These are phyloP conservation scores for Eupsilia transversa DNA, from an alignment of 2,888 invertebrate genomes.

Conservation along the genomic window DNA sequence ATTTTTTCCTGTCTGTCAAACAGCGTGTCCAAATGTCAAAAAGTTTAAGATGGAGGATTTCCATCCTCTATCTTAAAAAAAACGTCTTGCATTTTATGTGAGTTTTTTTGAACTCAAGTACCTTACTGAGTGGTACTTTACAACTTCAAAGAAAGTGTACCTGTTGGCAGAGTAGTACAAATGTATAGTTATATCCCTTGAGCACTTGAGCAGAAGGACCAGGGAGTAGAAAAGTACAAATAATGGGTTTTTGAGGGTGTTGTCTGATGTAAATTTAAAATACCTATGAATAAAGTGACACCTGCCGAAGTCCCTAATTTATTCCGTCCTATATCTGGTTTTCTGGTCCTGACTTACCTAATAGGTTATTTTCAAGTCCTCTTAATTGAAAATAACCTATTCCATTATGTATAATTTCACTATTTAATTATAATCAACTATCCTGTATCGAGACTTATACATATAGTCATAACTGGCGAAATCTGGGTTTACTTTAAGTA, in stretches of 20 bases:
- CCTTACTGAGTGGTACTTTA: constrained; percentile 74
- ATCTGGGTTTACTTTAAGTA: too few relatives aligned
- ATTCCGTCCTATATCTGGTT: neutral
- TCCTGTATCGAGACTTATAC: too few relatives aligned
- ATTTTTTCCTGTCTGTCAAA: neutral
- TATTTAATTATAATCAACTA: too few relatives aligned
- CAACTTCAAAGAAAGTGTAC: constrained; percentile 72
- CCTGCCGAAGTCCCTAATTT: neutral
- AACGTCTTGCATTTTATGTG: constrained; percentile 60
- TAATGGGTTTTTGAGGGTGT: neutral
- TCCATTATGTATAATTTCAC: neutral
- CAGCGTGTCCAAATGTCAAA: constrained; percentile 43
- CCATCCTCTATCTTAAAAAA: constrained; percentile 52
- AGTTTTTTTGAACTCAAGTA: constrained; percentile 66
- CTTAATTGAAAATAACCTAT: neutral
- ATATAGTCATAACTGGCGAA: too few relatives aligned
- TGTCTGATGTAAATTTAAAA: neutral
- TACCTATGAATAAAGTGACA: neutral
- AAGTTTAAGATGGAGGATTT: too few relatives aligned
- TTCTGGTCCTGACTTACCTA: too few relatives aligned
- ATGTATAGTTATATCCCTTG: constrained; percentile 20
- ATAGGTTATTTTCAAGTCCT: too few relatives aligned
- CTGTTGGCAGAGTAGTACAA: constrained; percentile 29
- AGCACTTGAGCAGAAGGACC: constrained; percentile 11
- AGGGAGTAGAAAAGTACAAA: neutral